Conservation (phyloP, 2,113 vertebrate species). For the Ploceus nigricollis region DNA sequence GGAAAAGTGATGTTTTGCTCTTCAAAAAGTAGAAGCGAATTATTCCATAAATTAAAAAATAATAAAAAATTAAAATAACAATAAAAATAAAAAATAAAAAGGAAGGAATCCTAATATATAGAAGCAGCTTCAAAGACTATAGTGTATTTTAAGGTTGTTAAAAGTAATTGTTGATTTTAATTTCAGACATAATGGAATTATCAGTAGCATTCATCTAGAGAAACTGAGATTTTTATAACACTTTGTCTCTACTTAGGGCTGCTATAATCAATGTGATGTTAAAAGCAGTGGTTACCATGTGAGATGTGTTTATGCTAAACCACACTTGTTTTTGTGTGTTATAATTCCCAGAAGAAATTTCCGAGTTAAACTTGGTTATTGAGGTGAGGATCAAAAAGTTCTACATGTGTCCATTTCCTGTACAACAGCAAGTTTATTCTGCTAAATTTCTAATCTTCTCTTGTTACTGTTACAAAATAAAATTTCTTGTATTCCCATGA, state of each 20-base stretch:
- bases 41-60: neutral
- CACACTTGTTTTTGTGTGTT: neutral
- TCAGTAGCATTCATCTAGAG: neutral
- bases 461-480: neutral
- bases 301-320: neutral
- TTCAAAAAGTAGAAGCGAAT: neutral
- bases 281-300: neutral
- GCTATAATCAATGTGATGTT: neutral
- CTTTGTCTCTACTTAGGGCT: neutral
- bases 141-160: neutral
- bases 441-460: neutral
- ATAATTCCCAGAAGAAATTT: neutral
- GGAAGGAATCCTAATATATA: neutral
- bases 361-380: neutral
- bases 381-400: neutral
- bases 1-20: neutral
- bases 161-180: neutral
- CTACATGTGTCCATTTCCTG: neutral
- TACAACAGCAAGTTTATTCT: neutral
- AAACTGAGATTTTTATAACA: neutral
- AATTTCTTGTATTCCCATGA: neutral
- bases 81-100: neutral
- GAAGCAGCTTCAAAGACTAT: neutral
- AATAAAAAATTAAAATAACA: neutral
- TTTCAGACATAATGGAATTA: neutral